Evolutionary conservation across 2,888 invertebrate genomes (phyloP).

Genomic region (Phalangium opilio): DNA sequence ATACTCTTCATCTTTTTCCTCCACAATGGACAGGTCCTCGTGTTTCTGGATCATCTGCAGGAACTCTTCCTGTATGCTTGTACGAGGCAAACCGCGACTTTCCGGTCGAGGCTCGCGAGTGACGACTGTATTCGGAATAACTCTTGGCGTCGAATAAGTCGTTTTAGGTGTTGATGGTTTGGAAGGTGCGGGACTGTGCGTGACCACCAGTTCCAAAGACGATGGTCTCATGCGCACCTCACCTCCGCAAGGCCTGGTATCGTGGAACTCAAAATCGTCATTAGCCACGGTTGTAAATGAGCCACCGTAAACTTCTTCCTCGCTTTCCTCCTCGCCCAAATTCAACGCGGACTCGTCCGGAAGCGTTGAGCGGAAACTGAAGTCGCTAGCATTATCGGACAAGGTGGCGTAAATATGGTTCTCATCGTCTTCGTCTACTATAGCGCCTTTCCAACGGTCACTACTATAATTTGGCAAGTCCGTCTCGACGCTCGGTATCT

Average conservation of each 20-base stretch:
- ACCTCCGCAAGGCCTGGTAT: slow-evolving; percentile 14
- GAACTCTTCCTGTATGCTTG: not conserved
- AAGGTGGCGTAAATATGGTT: slow-evolving; percentile 34
- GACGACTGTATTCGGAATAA: not conserved
- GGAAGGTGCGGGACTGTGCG: too few species aligned
- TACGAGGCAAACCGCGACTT: not conserved
- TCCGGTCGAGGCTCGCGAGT: not conserved
- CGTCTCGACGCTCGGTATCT: not conserved
- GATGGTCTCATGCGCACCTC: slow-evolving; percentile 12
- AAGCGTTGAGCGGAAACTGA: slow-evolving; percentile 10
- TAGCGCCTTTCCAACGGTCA: not conserved
- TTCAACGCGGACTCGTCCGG: slow-evolving; percentile 6
- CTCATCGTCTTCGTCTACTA: slow-evolving; percentile 17
- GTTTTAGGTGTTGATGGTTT: too few species aligned
- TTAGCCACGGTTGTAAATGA: slow-evolving; percentile 48
- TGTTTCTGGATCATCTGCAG: not conserved
- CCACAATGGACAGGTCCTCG: not conserved
- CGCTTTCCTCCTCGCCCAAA: not conserved
- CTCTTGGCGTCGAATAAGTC: too few species aligned
- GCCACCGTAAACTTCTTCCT: slow-evolving; percentile 25
- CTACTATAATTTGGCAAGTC: not conserved
- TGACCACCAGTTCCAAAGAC: too few species aligned
- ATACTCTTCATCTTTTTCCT: not conserved
- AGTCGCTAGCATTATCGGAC: slow-evolving; percentile 21
- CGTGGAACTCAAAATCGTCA: slow-evolving; percentile 43